Conservation (phyloP, 2,113 vertebrate genomes). For the Lasiurus cinereus region DNA sequence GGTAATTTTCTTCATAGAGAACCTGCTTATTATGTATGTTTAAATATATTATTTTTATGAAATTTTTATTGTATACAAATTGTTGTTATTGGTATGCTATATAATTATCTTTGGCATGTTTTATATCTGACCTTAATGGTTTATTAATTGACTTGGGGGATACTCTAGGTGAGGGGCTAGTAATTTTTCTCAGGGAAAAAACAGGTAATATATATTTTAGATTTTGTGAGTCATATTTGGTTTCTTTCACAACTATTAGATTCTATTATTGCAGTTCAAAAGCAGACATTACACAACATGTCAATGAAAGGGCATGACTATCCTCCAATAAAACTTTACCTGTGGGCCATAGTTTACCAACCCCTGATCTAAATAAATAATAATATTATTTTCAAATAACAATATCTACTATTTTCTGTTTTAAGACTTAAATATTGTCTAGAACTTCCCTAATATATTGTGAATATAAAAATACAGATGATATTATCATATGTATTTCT, state of each 20-base stretch:
- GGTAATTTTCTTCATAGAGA: neutral
- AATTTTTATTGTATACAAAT: neutral
- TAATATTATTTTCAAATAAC: neutral
- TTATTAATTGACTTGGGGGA: neutral
- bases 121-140: neutral
- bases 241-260: neutral
- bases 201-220: conserved; percentile 26
- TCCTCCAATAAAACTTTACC: neutral
- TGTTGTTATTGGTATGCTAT: neutral
- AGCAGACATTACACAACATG: neutral
- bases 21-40: neutral
- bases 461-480: neutral
- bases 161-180: neutral
- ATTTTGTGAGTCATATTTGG: neutral
- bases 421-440: neutral
- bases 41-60: conserved; percentile 26
- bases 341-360: neutral
- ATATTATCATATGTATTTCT: neutral
- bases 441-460: neutral
- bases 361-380: neutral
- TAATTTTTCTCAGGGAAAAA: neutral
- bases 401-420: neutral
- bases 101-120: neutral
- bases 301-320: neutral
- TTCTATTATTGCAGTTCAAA: neutral